Base-by-base conservation (phyloP, 2,797 vertebrate genomes). In the Periophthalmus magnuspinnatus region DNA sequence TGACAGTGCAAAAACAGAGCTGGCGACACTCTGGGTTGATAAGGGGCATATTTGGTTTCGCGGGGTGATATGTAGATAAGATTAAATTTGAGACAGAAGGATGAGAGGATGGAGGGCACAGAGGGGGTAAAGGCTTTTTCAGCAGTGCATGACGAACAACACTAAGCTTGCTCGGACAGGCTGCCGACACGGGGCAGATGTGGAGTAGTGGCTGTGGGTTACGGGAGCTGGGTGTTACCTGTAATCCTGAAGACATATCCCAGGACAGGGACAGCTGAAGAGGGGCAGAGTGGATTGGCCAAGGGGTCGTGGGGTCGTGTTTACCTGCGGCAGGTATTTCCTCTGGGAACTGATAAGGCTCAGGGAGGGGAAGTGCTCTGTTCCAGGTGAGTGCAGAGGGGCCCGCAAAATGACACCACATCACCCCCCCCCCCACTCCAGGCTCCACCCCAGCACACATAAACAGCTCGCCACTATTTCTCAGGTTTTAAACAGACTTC, bases 261-360 rank as follows among this genome's bases (percentile, higher is more conserved):
- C 81, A 17, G 70, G 81, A 81, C 69, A 9, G 72, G 70, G 79
- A 76, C 69, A 16, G 63, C 77, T 76, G 72, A 79, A 76, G 79
- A 72, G 48, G 68, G 70, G 62, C 75, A 79, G 69, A 74, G 83
- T 61, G 77, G 90, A 91, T 86, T 90, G 86, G 84, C 74, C 22
- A 57, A 75, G 83, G 79, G 93, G 93, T 94, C 89, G 76, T 61
- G 68, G 89, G 96, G 96, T 98, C 94, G 92, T 97, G 96, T 98
- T 98, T 96, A 98, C 96, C 95, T 95, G 93, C 83, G 89, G 89
- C 94, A 95, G 96, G 96, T 94, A 98, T 96, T 98, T 98, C 96
- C 96, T 96, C 95, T 93, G 91, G 91, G 90, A 90, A 87, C 92
- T 95, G 96, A 97, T 98, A 97, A 97, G 96, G 93, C 93, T 90